A percentile compares a stretch with the other conserved stretches of the same genome.
Evolutionary conservation across 2,797 vertebrate genomes (phyloP).

Genomic region (Cheirogaleus major): DNA sequence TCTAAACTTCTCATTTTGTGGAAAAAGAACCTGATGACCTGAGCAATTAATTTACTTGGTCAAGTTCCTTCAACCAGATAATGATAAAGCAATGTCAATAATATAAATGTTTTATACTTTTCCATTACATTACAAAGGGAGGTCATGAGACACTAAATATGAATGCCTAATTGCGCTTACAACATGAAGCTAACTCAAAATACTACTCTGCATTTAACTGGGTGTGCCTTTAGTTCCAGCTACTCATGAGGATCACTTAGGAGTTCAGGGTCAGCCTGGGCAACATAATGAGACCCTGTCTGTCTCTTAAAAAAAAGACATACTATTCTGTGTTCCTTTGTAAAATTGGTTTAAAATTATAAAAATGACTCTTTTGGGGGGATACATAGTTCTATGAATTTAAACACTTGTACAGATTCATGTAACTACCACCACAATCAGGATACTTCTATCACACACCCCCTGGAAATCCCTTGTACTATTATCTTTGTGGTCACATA

Average conservation of each 20-base stretch:
- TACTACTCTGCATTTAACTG: background rate
- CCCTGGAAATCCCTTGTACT: background rate
- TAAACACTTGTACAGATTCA: background rate
- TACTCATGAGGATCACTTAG: background rate
- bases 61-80: background rate
- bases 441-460: background rate
- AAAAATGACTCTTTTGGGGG: background rate
- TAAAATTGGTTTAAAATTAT: conserved; percentile 21
- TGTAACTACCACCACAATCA: background rate
- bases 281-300: background rate
- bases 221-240: background rate
- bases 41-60: conserved; percentile 17
- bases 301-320: background rate
- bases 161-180: background rate
- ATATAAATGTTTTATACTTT: background rate
- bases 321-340: background rate
- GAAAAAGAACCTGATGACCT: background rate
- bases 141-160: background rate
- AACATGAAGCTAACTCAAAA: background rate
- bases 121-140: conserved; percentile 13
- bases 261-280: background rate
- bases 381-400: background rate
- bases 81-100: background rate
- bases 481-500: background rate
- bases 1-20: background rate